phyloP scores from a whole-genome alignment of 2,888 invertebrate genomes.

The Minunthozetes semirufus region DNA sequence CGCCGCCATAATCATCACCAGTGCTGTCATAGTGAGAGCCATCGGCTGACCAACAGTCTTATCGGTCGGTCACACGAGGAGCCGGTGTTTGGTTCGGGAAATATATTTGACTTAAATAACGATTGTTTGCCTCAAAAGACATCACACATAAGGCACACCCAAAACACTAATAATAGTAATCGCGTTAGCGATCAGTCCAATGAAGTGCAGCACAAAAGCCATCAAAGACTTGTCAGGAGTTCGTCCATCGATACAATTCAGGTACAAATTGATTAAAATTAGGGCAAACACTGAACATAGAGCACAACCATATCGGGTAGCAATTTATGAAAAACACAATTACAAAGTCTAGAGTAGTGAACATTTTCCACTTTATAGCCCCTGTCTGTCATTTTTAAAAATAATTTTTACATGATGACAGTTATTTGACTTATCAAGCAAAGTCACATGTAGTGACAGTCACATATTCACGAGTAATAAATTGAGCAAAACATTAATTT shows the following conservation, averaged over 20 bases:
- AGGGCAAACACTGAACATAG: neutral
- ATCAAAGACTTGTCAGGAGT: constrained; percentile 19
- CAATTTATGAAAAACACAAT: too few species aligned
- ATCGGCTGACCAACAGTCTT: neutral
- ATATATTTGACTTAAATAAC: constrained; percentile 27
- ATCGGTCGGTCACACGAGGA: constrained; percentile 34
- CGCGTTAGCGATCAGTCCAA: neutral
- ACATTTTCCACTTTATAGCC: too few species aligned
- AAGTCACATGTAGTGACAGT: too few species aligned
- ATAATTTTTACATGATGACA: too few species aligned
- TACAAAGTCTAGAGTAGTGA: too few species aligned
- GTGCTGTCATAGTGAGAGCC: neutral
- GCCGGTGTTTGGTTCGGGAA: constrained; percentile 30
- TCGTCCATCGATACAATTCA: constrained; percentile 35
- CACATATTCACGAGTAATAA: too few species aligned
- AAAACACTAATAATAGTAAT: constrained; percentile 1
- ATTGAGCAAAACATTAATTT: too few species aligned
- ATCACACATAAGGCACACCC: neutral
- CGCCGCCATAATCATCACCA: constrained; percentile 15
- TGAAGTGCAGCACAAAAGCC: neutral
- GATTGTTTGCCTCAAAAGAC: neutral
- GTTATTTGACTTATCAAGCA: too few species aligned
- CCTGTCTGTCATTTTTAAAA: too few species aligned
- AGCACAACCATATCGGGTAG: neutral
- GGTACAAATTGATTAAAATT: constrained; percentile 16